Conservation (phyloP, 92 coral and sea anemone genomes). For the Montipora capitata region DNA sequence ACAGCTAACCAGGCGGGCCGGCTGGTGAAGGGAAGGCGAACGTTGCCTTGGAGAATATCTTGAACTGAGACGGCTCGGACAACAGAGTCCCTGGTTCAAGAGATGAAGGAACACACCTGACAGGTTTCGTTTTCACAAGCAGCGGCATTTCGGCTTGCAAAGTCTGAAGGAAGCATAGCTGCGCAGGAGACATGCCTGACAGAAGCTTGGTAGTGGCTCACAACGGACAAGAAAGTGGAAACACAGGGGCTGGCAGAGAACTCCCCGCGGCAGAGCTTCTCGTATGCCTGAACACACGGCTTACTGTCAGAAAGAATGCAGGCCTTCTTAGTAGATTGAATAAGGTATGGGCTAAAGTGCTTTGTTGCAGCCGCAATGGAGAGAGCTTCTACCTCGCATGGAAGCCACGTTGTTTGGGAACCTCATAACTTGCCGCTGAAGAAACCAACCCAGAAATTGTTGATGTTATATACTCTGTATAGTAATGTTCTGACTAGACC, state of each 20-base stretch:
- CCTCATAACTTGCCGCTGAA: constrained; percentile 69
- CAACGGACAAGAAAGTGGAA: constrained; percentile 68
- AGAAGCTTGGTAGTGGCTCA: constrained; percentile 70
- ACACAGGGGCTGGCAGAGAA: constrained; percentile 77
- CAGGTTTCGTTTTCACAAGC: constrained; percentile 56
- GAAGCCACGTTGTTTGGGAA: constrained; percentile 68
- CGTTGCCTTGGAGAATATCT: constrained; percentile 46
- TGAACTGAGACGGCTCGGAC: constrained; percentile 40
- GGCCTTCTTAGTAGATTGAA: constrained; percentile 47
- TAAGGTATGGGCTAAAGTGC: constrained; percentile 61
- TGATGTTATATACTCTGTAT: too few species aligned
- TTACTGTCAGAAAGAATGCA: constrained; percentile 68
- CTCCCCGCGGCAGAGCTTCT: constrained; percentile 71
- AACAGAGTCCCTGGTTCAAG: constrained; percentile 52
- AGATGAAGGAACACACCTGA: constrained; percentile 63
- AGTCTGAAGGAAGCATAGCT: constrained; percentile 71
- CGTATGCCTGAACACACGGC: constrained; percentile 69
- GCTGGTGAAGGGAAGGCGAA: constrained; percentile 75
- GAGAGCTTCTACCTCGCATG: constrained; percentile 72
- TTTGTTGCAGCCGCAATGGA: constrained; percentile 58
- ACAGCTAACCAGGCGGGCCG: constrained; percentile 46
- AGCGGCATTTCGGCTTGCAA: constrained; percentile 65
- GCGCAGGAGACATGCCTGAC: constrained; percentile 60
- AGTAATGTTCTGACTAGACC: too few species aligned
- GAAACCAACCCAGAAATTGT: too few species aligned